A percentile compares a stretch with the other conserved stretches of the same genome.
These are phyloP conservation scores for Benthosema pterotum DNA, from an alignment of 2,797 vertebrate genomes.

Conservation along the genomic window DNA sequence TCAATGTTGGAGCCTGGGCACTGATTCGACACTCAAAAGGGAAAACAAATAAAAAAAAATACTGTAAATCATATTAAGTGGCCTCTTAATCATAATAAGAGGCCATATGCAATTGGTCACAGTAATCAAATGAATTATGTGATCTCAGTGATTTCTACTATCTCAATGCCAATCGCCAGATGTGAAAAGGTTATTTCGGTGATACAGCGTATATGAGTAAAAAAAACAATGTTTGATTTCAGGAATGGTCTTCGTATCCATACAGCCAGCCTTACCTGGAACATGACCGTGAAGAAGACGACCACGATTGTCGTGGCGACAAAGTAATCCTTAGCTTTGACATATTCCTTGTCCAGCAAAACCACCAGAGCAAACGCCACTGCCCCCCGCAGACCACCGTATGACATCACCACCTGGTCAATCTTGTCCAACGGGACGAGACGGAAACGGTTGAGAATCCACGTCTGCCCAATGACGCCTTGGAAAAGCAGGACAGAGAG, in stretches of 20 bases:
- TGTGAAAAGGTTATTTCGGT: too few relatives aligned
- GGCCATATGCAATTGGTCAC: too few relatives aligned
- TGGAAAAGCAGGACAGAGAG: slow-evolving; percentile 17
- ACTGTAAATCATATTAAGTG: too few relatives aligned
- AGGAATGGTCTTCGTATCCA: not conserved
- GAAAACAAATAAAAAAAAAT: too few relatives aligned
- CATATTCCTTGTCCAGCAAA: slow-evolving; percentile 84
- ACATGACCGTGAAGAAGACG: slow-evolving; percentile 96
- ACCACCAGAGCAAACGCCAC: slow-evolving; percentile 94
- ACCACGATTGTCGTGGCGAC: slow-evolving; percentile 94
- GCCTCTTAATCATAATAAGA: too few relatives aligned
- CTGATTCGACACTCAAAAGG: too few relatives aligned
- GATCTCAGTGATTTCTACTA: too few relatives aligned
- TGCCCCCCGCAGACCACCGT: slow-evolving; percentile 92
- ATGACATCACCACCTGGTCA: slow-evolving; percentile 97
- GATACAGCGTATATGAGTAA: too few relatives aligned
- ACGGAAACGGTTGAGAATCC: slow-evolving; percentile 90
- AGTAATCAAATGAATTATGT: too few relatives aligned
- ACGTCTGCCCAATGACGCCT: slow-evolving; percentile 94
- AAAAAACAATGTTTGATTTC: too few relatives aligned
- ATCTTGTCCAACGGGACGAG: slow-evolving; percentile 93
- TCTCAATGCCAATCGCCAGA: too few relatives aligned
- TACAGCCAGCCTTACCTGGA: slow-evolving; percentile 82
- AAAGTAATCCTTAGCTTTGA: slow-evolving; percentile 95
- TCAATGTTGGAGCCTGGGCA: too few relatives aligned